Evolutionary conservation across 2,113 vertebrate species (phyloP), one percentile per base, ranked within the genome.

Genomic region (Eleginops maclovinus): DNA sequence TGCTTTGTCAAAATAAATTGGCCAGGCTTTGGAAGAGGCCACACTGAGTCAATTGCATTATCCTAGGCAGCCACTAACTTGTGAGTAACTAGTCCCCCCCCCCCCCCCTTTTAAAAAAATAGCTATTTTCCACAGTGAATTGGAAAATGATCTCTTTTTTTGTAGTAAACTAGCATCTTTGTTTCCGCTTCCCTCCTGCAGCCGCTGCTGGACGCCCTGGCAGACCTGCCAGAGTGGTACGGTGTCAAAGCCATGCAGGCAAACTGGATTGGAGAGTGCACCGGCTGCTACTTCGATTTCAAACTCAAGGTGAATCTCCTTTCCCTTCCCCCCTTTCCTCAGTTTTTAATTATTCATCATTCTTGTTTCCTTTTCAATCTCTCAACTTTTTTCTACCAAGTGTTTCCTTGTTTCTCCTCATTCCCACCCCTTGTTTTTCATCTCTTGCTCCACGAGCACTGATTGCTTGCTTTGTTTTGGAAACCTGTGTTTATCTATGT

Each of bases 211-310:
- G 97, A 98, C 1, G 93, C 96, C 0, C 81, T 99, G 87, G 93
- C 92, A 0, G 94, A 97, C 74, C 96, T 99, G 75, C 98, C 98
- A 0, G 96, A 98, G 78, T 99, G 98, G 97, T 99, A 99, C 0
- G 97, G 98, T 21, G 96, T 99, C 75, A 99, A 97, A 92, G 95
- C 93, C 92, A 99, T 99, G 98, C 98, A 99, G 92, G 97, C 96
- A 46, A 98, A 99, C 92, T 99, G 98, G 98, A 97, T 99, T 50
- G 98, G 98, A 47, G 94, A 99, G 54, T 99, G 98, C 12, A 64
- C 85, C 13, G 98, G 98, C 44, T 99, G 98, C 92, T 96, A 87
- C 67, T 95, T 99, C 51, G 95, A 98, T 91, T 97, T 97, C 91
- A 85, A 86, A 50, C 87, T 99, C n/a, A 98, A 97, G 96, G 98